Conservation (phyloP, 2,888 invertebrate species). For the Achlya flavicornis region DNA sequence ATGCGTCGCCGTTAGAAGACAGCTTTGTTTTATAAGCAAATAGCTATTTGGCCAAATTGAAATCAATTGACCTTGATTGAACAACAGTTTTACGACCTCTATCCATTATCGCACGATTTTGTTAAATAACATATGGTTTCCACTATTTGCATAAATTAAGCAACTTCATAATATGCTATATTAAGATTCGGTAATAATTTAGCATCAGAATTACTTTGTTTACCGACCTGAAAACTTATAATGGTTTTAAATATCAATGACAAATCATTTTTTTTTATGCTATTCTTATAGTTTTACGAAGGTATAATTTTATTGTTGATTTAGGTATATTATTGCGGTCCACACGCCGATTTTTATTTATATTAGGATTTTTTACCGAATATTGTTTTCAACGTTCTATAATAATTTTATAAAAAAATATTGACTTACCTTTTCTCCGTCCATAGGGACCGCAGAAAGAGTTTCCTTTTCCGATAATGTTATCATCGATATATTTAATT, state of each 20-base stretch:
- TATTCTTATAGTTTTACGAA: not conserved
- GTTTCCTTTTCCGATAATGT: conserved; percentile 91
- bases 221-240: not conserved
- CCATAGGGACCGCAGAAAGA: conserved; percentile 93
- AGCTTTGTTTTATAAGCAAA: conserved; percentile 2
- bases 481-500: conserved; percentile 91
- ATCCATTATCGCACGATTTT: conserved; percentile 24
- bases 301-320: not conserved
- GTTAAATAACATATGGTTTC: conserved; percentile 20
- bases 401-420: conserved; percentile 11
- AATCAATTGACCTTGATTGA: conserved; percentile 39
- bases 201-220: not conserved
- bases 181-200: not conserved
- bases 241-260: not conserved
- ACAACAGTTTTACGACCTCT: conserved; percentile 35
- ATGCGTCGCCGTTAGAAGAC: not conserved
- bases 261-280: too few relatives aligned
- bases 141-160: conserved; percentile 26
- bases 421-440: conserved; percentile 88
- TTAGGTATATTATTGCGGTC: not conserved
- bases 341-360: not conserved
- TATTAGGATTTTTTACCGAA: conserved; percentile 15
- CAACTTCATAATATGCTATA: conserved; percentile 6
- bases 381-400: conserved; percentile 16
- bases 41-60: conserved; percentile 1